Evolutionary conservation across 2,113 vertebrate species (phyloP), one percentile per base, ranked within the genome.

Genomic region (Picathartes gymnocephalus): DNA sequence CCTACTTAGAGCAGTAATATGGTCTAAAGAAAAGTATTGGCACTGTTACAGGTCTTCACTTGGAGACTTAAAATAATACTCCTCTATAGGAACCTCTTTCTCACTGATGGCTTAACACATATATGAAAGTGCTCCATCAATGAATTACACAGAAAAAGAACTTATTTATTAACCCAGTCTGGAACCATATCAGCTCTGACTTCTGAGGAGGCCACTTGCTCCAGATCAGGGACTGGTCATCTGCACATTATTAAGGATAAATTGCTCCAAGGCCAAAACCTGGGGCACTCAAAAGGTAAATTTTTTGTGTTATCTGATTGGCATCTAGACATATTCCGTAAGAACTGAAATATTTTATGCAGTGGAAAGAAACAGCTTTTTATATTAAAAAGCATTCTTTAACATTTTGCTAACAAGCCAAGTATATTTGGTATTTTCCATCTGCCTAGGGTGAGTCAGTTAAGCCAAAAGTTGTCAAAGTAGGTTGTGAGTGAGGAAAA

Each of bases 371-470:
- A 81, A 37, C 23, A 68, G 44, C 15, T 70, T 96, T 85, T 93
- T 82, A 33, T 77, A 84, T 95, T 86, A 51, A 79, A 82, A 73
- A 45, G 1, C 45, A 66, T 92, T 79, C 24, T 93, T 95, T 88
- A 86, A 81, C 24, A 56, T 92, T 92, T 86, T 84, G 7, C 11
- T 83, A 90, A 85, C 7, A 56, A 77, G 42, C 25, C 61, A 94
- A 92, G 74, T 45, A 56, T 33, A 76, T 79, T 79, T 93, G 27
- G 19, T 58, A 62, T 90, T 96, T 78, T 81, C 1, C 37, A 92
- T 87, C 53, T 78, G 80, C 15, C 3, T 88, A 71, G 95, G 74
- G 15, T 85, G 88, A 95, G 33, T 96, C 66, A 93, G 82, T 91
- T 84, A 90, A 97, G 44, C 68, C 65, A 83, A 68, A 79, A 72